Conservation (phyloP, 2,888 invertebrate genomes). For the Lepidonotus clava region DNA sequence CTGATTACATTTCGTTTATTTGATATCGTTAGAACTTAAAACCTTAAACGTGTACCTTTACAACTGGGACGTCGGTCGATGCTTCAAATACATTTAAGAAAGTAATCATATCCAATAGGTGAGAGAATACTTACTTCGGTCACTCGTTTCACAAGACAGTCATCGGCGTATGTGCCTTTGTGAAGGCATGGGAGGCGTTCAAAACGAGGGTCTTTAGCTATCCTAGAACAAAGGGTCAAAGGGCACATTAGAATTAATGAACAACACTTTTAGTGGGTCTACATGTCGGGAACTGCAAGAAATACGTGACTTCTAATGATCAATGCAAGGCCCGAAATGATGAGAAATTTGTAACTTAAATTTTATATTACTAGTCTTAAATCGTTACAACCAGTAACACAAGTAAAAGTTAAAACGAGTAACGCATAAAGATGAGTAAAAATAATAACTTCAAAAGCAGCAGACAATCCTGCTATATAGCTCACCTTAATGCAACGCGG, state of each 20-base stretch:
- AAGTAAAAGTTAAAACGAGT: neutral
- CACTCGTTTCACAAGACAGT: constrained; percentile 96
- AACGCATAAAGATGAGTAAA: neutral
- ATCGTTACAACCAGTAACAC: neutral
- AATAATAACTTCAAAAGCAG: neutral
- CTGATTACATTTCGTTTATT: too few species aligned
- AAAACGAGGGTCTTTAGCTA: constrained; percentile 96
- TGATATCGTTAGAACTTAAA: too few species aligned
- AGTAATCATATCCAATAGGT: too few species aligned
- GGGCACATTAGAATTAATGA: neutral
- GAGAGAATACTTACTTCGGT: constrained; percentile 87
- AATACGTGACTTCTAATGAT: too few species aligned
- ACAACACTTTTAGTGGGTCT: neutral
- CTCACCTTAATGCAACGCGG: constrained; percentile 90
- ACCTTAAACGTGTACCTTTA: too few species aligned
- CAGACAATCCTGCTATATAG: too few species aligned
- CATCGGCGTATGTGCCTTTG: constrained; percentile 99
- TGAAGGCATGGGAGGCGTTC: constrained; percentile 95
- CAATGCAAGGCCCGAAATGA: too few species aligned
- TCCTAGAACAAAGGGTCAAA: constrained; percentile 80
- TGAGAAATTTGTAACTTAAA: neutral
- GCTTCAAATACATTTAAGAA: too few species aligned
- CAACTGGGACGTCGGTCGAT: too few species aligned
- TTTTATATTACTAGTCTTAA: neutral
- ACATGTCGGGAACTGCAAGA: too few species aligned